Evolutionary conservation across 2,888 invertebrate genomes (phyloP).

Genomic region (Rhamnusium bicolor): DNA sequence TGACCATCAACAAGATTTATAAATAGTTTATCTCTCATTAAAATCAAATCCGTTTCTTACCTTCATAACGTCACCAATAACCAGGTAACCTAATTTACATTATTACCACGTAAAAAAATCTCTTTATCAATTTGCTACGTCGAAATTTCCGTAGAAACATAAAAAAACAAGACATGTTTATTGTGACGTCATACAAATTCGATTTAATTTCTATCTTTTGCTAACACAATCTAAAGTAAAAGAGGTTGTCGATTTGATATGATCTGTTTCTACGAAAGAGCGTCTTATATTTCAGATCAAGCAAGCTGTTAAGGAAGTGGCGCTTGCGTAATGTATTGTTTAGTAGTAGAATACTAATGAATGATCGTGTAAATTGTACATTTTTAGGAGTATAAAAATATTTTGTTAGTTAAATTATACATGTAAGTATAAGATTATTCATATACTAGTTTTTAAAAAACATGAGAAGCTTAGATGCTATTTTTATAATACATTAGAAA

Average conservation of each 20-base stretch:
- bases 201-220: conserved; percentile 9
- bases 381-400: conserved; percentile 53
- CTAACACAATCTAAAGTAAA: background rate
- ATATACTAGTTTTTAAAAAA: background rate
- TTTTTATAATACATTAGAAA: background rate
- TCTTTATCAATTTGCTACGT: background rate
- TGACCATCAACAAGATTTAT: too few relatives aligned
- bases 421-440: conserved; percentile 46
- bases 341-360: conserved; percentile 63
- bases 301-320: conserved; percentile 38
- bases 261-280: conserved; percentile 18
- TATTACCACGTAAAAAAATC: background rate
- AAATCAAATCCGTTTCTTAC: too few relatives aligned
- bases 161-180: conserved; percentile 4
- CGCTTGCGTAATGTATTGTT: conserved; percentile 68
- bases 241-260: background rate
- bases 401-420: conserved; percentile 45
- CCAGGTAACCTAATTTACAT: background rate
- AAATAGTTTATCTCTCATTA: too few relatives aligned
- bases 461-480: background rate
- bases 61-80: background rate
- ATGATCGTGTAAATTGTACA: conserved; percentile 62
- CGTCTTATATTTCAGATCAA: background rate
- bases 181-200: conserved; percentile 17
- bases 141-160: background rate